These are phyloP conservation scores for Montifringilla adamsi DNA, from an alignment of 2,113 vertebrate genomes.

Conservation along the genomic window DNA sequence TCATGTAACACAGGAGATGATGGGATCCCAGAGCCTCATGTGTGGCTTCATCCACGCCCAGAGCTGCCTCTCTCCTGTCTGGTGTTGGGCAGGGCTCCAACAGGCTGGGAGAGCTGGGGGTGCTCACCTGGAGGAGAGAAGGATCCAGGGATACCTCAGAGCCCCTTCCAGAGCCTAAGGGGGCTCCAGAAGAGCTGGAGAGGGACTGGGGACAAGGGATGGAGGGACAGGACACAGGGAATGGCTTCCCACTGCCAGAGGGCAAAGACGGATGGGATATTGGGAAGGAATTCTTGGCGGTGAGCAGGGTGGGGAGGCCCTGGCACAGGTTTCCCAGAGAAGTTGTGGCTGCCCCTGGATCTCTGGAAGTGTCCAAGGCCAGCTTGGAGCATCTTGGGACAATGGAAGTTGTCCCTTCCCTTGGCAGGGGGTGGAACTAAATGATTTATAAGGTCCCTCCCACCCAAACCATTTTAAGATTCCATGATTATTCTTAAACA, in stretches of 20 bases:
- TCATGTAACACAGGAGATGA: not conserved
- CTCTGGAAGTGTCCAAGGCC: not conserved
- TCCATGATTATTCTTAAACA: not conserved
- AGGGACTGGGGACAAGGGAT: not conserved
- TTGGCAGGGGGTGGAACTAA: accelerated
- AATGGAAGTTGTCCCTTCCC: not conserved
- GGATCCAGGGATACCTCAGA: not conserved
- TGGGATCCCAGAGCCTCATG: not conserved
- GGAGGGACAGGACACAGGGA: not conserved
- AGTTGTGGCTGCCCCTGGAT: not conserved
- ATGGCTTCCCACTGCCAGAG: not conserved
- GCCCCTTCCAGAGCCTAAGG: not conserved
- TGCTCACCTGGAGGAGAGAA: not conserved
- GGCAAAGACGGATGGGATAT: not conserved
- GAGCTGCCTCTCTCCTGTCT: not conserved
- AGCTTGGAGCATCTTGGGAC: accelerated
- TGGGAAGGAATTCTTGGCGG: accelerated
- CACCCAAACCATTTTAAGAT: not conserved
- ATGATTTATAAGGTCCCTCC: not conserved
- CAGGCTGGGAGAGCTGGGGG: not conserved
- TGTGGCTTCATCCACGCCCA: not conserved
- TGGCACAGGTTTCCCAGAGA: accelerated
- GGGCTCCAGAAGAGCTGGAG: not conserved
- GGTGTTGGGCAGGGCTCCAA: not conserved
- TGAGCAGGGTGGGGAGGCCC: not conserved